These are phyloP conservation scores for Pampusana beccarii DNA, from an alignment of 2,113 vertebrate species.

Conservation along the genomic window DNA sequence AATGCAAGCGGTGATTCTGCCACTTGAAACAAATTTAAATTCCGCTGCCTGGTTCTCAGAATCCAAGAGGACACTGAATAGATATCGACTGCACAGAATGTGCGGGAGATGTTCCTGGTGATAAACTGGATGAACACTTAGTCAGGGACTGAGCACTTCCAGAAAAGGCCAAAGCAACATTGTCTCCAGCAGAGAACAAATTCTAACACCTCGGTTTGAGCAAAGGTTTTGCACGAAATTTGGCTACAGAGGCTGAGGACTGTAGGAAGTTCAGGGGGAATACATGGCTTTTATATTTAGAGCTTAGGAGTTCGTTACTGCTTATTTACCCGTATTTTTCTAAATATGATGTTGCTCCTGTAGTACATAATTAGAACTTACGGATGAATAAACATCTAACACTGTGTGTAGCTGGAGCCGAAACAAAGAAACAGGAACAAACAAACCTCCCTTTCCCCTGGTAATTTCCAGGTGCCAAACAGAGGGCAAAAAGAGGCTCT, in stretches of 20 bases:
- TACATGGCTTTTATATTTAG: rapidly evolving
- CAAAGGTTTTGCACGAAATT: background rate
- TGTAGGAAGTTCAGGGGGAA: background rate
- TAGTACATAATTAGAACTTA: background rate
- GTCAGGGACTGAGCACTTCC: background rate
- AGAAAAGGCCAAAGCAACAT: background rate
- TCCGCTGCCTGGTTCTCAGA: background rate
- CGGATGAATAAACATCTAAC: background rate
- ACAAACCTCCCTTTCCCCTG: background rate
- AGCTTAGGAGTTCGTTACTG: background rate
- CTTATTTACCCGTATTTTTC: background rate
- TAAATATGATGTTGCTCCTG: background rate
- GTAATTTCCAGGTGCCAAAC: background rate
- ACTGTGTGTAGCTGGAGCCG: background rate
- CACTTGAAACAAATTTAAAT: background rate
- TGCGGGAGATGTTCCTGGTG: background rate
- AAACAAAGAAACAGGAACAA: background rate
- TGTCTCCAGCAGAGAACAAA: rapidly evolving
- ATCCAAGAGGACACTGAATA: background rate
- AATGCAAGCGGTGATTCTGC: background rate
- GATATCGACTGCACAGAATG: rapidly evolving
- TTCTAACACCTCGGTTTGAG: rapidly evolving
- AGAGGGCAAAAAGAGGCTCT: background rate
- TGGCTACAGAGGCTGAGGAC: background rate
- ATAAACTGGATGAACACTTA: background rate